Evolutionary conservation across 2,888 invertebrate genomes (phyloP).

Genomic region (Halocaridina rubra): DNA sequence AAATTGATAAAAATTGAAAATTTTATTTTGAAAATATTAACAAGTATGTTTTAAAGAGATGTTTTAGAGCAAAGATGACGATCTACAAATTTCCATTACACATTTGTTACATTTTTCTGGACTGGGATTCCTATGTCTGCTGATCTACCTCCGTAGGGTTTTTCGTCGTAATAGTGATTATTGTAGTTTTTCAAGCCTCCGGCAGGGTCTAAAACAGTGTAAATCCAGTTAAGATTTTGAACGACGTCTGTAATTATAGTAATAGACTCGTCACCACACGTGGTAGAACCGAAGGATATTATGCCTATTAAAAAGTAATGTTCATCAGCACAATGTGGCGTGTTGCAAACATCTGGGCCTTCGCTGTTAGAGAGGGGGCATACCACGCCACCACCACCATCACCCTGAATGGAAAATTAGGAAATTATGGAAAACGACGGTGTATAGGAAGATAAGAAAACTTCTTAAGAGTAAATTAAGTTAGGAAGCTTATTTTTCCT

Average conservation of each 20-base stretch:
- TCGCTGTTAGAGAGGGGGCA: constrained; percentile 39
- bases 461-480: too few relatives aligned
- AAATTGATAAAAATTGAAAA: too few relatives aligned
- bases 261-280: constrained; percentile 38
- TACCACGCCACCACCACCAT: constrained; percentile 53
- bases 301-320: constrained; percentile 53
- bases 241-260: constrained; percentile 42
- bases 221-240: constrained; percentile 36
- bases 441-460: too few relatives aligned
- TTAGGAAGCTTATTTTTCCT: neutral
- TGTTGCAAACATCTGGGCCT: constrained; percentile 20
- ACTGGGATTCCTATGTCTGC: too few relatives aligned
- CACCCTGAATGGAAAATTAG: too few relatives aligned
- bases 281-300: constrained; percentile 36
- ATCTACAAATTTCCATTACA: too few relatives aligned
- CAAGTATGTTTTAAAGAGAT: too few relatives aligned
- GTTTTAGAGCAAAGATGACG: too few relatives aligned
- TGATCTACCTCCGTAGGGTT: too few relatives aligned
- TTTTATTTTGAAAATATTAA: too few relatives aligned
- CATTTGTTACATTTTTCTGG: too few relatives aligned
- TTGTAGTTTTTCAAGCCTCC: constrained; percentile 12
- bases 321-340: constrained; percentile 18
- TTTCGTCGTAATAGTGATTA: neutral
- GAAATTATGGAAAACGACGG: too few relatives aligned
- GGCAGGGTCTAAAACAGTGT: constrained; percentile 13